Evolutionary conservation across 2,113 vertebrate species (phyloP).

Genomic region (Malurus melanocephalus): DNA sequence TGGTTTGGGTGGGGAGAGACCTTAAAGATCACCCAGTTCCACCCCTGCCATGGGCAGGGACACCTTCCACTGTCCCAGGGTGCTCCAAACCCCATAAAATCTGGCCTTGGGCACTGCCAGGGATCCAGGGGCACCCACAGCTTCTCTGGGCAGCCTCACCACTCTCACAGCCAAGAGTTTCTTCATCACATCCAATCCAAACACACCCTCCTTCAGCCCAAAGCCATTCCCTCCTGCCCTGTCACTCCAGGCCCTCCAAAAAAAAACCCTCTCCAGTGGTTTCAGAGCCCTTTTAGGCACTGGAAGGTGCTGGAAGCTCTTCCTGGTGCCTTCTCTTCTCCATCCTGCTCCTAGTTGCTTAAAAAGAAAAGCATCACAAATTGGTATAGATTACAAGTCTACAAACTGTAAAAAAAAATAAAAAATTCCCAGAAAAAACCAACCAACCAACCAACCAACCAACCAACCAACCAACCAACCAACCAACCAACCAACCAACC

Average conservation of each 20-base stretch:
- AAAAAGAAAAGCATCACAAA: no score
- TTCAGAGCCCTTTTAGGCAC: background rate
- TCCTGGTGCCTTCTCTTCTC: background rate
- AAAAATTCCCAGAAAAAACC: no score
- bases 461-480: no score
- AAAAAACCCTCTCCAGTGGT: background rate
- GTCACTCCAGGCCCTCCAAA: background rate
- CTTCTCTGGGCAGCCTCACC: background rate
- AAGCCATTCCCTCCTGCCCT: background rate
- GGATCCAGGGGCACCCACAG: background rate
- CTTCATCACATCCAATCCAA: background rate
- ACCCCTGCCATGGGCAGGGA: background rate
- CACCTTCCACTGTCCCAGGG: fast-evolving
- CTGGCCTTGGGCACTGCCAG: background rate
- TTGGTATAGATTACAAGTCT: no score
- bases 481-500: no score
- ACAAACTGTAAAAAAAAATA: no score
- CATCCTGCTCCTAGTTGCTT: background rate
- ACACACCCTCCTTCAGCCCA: background rate
- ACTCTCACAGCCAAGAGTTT: background rate
- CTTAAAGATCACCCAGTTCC: background rate
- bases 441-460: no score
- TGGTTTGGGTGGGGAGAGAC: background rate
- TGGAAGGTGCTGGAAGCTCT: background rate
- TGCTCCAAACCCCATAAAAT: fast-evolving